Base-by-base conservation (phyloP, 1,140 invertebrate species). In the Brachionus angularis region DNA sequence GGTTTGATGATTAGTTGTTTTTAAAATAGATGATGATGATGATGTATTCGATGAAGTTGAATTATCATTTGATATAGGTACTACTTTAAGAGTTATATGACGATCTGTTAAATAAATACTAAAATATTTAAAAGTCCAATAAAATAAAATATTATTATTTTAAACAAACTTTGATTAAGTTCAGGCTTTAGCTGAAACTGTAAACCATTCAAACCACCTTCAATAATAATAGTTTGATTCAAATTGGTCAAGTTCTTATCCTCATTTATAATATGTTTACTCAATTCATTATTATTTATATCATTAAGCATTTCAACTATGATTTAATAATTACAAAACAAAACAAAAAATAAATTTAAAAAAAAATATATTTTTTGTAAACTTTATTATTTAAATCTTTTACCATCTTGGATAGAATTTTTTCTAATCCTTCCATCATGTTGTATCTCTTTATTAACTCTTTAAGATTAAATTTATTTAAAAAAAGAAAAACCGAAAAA, bases 181-280 rank as follows among this genome's bases (percentile, higher is more conserved):
- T 58, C 53, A 14, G 53, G 53, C 33, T 58, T 58, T 23, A 58
- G 34, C 7, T 58, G 53, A 58, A 58, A 58, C 25, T 58, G 53
- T 58, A 58, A 23, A 58, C 33, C 3, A n/a, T 39, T 58, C 2
- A 58, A 23, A 23, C 53, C 53, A 18, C 53, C 53, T 58, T 58
- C 53, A 58, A 58, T 58, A 16, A 58, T 58, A 23, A 58, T 23
- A 21, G 53, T 58, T 23, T 58, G 53, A n/a, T n/a, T n/a, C n/a
- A n/a, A n/a, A n/a, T 23, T 58, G 53, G 39, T 58, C 12, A 34
- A 33, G 12, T 10, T 34, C 31, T 55, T 33, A 18, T 36, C 33
- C 3, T 42, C 39, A 3, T 42, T 42, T 2, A 10, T 29, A 5
- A 39, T 58, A 0, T 21, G n/a, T n/a, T 58, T 39, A 23, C 7